A percentile compares a stretch with the other conserved stretches of the same genome.
These are phyloP conservation scores for Struthio camelus DNA, from an alignment of 2,113 vertebrate species.

Conservation along the genomic window DNA sequence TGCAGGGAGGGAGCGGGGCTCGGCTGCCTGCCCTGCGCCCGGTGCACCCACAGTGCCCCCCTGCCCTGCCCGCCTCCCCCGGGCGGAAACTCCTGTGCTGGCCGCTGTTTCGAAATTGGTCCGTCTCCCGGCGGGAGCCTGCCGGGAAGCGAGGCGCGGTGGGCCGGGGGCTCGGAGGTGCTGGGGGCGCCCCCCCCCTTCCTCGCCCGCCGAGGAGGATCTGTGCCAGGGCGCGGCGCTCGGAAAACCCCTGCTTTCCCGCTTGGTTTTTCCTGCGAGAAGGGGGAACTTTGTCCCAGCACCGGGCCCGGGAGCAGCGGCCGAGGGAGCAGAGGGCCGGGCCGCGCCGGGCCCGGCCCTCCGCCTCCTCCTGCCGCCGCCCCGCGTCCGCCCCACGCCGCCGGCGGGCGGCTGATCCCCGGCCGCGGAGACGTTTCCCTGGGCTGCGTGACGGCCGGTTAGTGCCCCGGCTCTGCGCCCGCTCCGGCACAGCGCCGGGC, in stretches of 20 bases:
- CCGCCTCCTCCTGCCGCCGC: not conserved
- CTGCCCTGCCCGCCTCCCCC: not conserved
- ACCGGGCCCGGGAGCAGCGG: not conserved
- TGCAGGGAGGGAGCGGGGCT: no score
- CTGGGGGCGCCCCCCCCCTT: not conserved
- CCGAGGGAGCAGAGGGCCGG: not conserved
- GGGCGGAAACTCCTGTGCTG: not conserved
- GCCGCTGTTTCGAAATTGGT: not conserved
- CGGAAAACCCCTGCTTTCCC: not conserved
- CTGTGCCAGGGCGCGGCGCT: not conserved
- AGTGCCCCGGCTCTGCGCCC: not conserved
- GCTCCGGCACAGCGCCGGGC: not conserved
- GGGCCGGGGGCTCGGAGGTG: not conserved
- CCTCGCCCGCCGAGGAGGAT: not conserved
- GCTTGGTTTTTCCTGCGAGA: not conserved
- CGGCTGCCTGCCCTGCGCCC: not conserved
- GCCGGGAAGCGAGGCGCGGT: not conserved
- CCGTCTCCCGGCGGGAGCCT: not conserved
- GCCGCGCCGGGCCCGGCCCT: not conserved
- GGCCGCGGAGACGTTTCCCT: not conserved
- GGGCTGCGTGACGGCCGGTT: not conserved
- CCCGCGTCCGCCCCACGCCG: not conserved
- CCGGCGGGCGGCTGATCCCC: not conserved
- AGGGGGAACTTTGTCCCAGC: not conserved
- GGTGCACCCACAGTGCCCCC: no score